Base-by-base conservation (phyloP, 1,140 invertebrate genomes). In the Pectinophora gossypiella region DNA sequence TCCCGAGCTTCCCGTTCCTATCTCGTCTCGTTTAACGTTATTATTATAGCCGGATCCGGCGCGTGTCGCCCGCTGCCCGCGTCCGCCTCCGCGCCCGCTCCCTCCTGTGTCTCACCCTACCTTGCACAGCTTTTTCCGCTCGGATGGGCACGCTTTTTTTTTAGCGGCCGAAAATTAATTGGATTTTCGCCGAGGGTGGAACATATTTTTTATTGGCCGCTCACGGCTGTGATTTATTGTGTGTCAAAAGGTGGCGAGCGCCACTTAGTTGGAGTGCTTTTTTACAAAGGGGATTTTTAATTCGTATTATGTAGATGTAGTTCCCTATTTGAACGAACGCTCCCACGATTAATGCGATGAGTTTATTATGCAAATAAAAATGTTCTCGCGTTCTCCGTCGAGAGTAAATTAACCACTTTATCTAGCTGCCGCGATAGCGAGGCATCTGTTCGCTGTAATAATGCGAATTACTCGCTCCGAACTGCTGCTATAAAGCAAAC, bases 171-270 rank as follows among this genome's bases (percentile, higher is more conserved):
- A 85, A 86, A 86, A 86, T 86, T 86, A 86, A 86, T 86, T 86
- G 83, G 81, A 83, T 86, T 83, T 86, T 81, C 83, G 74, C 72
- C 68, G 81, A 82, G 81, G 83, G 77, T 80, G 76, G 69, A 85
- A 85, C 80, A 84, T 81, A 84, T 86, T 85, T 86, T 86, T 83
- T 85, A 83, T 86, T 85, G 78, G 79, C 74, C 77, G 74, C 72
- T 82, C 76, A 76, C 73, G 66, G 68, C 70, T 67, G 70, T 85
- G 81, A 86, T 86, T 86, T 85, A 86, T 86, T 74, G 75, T 85
- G 77, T 84, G 80, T 85, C 82, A 80, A 78, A 83, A 83, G 80
- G 83, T 82, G 81, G 79, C 72, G 79, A 82, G 68, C 72, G 76
- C 69, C 80, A 86, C 79, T 86, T 86, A 86, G 70, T 58, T 69